phyloP scores from a whole-genome alignment of 2,888 invertebrate species.

The Fragum sueziense region DNA sequence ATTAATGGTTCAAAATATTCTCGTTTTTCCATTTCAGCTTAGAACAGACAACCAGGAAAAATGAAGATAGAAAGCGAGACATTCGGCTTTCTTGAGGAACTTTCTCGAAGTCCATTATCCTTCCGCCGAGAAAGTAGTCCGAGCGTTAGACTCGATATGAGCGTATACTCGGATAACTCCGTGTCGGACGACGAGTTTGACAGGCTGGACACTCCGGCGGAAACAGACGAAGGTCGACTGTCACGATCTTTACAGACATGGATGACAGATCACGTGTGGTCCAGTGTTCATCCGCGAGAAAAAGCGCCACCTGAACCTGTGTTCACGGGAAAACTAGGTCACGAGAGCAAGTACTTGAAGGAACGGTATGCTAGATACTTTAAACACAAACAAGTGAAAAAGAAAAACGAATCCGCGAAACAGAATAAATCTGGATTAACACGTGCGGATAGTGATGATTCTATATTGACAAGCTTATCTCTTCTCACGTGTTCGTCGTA shows the following conservation, averaged over 20 bases:
- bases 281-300: slow-evolving; percentile 60
- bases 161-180: slow-evolving; percentile 36
- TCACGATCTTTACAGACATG: slow-evolving; percentile 68
- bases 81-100: slow-evolving; percentile 28
- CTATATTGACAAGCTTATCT: slow-evolving; percentile 68
- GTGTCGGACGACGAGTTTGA: slow-evolving; percentile 39
- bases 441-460: slow-evolving; percentile 68
- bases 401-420: not conserved
- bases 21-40: not conserved
- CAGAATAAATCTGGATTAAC: slow-evolving; percentile 32
- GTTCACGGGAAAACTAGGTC: slow-evolving; percentile 70
- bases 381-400: not conserved
- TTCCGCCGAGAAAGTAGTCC: slow-evolving; percentile 39
- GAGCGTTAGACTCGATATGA: slow-evolving; percentile 40
- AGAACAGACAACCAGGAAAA: not conserved
- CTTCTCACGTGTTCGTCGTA: slow-evolving; percentile 65
- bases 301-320: slow-evolving; percentile 64
- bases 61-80: slow-evolving; percentile 38
- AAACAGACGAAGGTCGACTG: slow-evolving; percentile 66
- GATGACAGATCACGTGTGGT: slow-evolving; percentile 69
- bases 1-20: too few species aligned
- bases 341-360: slow-evolving; percentile 23
- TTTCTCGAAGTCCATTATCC: slow-evolving; percentile 46
- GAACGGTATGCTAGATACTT: not conserved
- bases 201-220: slow-evolving; percentile 5